Evolutionary conservation across 2,113 vertebrate genomes (phyloP), one percentile per base, ranked within the genome.

Genomic region (Notothenia rossii): DNA sequence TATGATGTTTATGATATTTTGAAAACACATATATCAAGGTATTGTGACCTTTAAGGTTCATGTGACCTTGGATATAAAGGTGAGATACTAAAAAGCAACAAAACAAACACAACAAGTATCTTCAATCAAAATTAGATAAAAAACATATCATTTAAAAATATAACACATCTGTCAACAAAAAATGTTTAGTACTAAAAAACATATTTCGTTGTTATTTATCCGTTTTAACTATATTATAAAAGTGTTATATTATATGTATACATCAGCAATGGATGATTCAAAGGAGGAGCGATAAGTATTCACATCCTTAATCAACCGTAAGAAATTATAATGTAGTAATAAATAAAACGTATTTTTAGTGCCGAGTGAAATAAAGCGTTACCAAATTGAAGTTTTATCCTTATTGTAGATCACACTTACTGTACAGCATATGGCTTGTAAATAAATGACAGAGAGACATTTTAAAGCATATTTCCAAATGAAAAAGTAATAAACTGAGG

Each of bases 401-500:
- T 8, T 12, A n/a, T 14, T 7, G 29, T 36, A 60, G 25, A 36
- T 60, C 29, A 60, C n/a, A 40, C 63, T 66, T 22, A 20, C 22
- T 29, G 43, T 59, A 17, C 7, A 7, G 7, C 17, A 36, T 40
- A 7, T 2, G 1, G 46, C n/a, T 33, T 33, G 22, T n/a, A 18
- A 33, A 36, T 25, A 13, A 17, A 56, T 56, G 17, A 14, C 2
- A 45, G 8, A 46, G 10, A 48, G 12, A 22, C n/a, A 11, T 56
- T 45, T 11, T 4, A 8, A 4, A 7, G 12, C 36, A 29, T 10
- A 13, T 29, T 64, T 29, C 12, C 11, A 63, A 5, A 17, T 36
- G 0, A 22, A 51, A 55, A 48, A 69, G 6, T 25, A 65, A 36
- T 33, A 25, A 74, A 77, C n/a, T 50, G 45, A 75, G 54, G 59